A percentile compares a stretch with the other conserved stretches of the same genome.
These are phyloP conservation scores for Noctua pronuba DNA, from an alignment of 2,888 invertebrate genomes.

Conservation along the genomic window DNA sequence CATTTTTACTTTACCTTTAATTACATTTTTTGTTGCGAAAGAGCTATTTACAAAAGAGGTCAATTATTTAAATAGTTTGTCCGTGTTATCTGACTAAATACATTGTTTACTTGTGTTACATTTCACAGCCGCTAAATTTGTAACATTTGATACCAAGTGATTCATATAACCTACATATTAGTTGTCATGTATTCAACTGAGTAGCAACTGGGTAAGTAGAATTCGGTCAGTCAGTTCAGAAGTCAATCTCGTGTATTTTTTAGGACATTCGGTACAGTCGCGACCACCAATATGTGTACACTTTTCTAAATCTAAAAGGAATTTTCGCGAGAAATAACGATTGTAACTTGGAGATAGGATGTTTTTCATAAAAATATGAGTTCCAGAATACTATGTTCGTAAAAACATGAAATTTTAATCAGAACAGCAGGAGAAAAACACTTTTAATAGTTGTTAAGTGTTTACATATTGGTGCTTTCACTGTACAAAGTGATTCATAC, in stretches of 20 bases:
- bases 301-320: no score
- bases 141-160: background rate
- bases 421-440: no score
- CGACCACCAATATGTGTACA: no score
- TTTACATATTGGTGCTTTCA: no score
- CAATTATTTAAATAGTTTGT: background rate
- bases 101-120: background rate
- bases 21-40: constrained; percentile 2
- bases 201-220: background rate
- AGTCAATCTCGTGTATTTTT: constrained; percentile 21
- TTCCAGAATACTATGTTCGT: no score
- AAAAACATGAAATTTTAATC: no score
- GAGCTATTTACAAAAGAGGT: background rate
- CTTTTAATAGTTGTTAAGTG: no score
- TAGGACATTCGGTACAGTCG: background rate
- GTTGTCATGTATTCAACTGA: background rate
- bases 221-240: constrained; percentile 19
- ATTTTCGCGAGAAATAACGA: no score
- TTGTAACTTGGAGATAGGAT: no score
- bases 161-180: background rate
- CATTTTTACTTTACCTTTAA: no score
- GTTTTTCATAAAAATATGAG: no score
- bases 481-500: background rate
- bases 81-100: background rate
- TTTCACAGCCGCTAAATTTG: background rate